Conservation (phyloP, 2,113 vertebrate species). For the Tringa solitaria region DNA sequence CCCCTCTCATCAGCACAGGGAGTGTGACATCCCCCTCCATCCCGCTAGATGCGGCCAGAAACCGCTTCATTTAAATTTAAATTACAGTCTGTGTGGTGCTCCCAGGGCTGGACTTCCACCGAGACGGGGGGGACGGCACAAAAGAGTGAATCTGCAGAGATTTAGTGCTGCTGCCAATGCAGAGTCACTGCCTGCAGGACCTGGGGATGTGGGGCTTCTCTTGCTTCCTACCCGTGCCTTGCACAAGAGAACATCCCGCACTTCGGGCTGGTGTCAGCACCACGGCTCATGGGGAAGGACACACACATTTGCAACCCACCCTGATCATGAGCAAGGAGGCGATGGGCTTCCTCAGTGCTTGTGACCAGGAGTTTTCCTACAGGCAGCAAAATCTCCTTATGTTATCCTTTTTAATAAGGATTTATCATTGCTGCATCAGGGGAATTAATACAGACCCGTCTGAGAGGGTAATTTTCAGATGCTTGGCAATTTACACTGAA, state of each 20-base stretch:
- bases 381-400: constrained; percentile 11
- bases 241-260: accelerated
- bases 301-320: accelerated
- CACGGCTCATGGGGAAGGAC: accelerated
- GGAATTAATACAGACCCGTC: background rate
- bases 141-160: background rate
- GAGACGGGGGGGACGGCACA: accelerated
- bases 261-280: background rate
- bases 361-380: background rate
- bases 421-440: constrained; percentile 34
- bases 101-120: background rate
- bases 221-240: accelerated
- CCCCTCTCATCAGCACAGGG: accelerated
- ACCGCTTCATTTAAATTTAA: accelerated
- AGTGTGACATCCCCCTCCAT: background rate
- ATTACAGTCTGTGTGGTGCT: background rate
- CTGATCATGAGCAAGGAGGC: background rate
- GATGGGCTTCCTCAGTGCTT: background rate
- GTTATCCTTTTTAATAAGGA: constrained; percentile 29
- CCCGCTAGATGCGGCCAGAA: accelerated
- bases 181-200: background rate
- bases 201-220: background rate
- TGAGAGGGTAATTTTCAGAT: constrained; percentile 39
- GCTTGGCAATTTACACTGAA: background rate
- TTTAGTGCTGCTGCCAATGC: background rate